phyloP scores from a whole-genome alignment of 92 coral and sea anemone genomes.

The Actinernus sp. region DNA sequence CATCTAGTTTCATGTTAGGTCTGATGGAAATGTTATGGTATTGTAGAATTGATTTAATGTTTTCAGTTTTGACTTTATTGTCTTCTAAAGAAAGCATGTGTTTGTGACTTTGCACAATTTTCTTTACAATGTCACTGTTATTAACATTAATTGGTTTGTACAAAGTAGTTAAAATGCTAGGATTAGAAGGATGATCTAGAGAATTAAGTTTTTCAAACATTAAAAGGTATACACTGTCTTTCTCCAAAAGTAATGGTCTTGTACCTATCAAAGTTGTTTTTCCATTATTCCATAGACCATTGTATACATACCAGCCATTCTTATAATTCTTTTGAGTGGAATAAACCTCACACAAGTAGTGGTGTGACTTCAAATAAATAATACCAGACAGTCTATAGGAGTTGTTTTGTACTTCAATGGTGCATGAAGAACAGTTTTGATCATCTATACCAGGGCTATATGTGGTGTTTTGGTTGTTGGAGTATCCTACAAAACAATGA shows the following conservation, averaged over 20 bases:
- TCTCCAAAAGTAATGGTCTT: constrained; percentile 13
- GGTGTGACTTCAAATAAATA: constrained; percentile 33
- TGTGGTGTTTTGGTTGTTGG: neutral
- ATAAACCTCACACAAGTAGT: constrained; percentile 38
- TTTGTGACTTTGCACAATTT: constrained; percentile 23
- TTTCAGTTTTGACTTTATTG: constrained; percentile 29
- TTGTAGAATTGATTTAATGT: neutral
- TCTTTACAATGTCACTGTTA: constrained; percentile 21
- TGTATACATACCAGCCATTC: constrained; percentile 30
- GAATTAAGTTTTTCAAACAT: constrained; percentile 21
- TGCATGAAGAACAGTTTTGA: no score
- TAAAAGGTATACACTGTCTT: constrained; percentile 16
- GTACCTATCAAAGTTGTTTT: constrained; percentile 21
- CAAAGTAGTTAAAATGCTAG: no score
- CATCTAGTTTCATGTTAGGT: constrained; percentile 30
- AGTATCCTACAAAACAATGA: constrained; percentile 11
- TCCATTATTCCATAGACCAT: constrained; percentile 37
- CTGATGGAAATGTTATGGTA: constrained; percentile 21
- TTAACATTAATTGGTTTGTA: no score
- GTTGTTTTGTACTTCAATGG: no score
- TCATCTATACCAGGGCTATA: neutral
- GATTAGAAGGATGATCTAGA: no score
- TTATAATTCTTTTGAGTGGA: constrained; percentile 6
- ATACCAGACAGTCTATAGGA: constrained; percentile 32
- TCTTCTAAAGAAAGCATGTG: constrained; percentile 22